Evolutionary conservation across 2,113 vertebrate species (phyloP).

Genomic region (Irena cyanogastra): DNA sequence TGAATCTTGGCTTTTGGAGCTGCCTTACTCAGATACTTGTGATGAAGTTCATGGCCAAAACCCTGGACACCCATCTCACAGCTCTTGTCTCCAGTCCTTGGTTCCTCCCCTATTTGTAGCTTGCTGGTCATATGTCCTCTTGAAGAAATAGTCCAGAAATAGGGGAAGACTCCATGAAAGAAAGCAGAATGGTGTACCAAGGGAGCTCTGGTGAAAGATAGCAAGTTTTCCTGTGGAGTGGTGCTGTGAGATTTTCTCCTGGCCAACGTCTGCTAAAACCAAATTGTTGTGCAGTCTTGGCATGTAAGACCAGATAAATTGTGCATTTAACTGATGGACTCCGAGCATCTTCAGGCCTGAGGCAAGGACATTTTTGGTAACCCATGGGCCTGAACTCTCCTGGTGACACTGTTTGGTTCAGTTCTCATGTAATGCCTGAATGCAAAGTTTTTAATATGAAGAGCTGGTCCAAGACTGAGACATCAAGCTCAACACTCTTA

Average conservation of each 20-base stretch:
- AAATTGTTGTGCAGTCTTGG: neutral
- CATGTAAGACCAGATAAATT: neutral
- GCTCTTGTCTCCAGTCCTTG: neutral
- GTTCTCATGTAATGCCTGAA: fast-evolving
- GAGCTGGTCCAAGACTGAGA: neutral
- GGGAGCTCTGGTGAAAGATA: neutral
- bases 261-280: neutral
- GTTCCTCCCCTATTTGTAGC: neutral
- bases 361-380: neutral
- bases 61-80: neutral
- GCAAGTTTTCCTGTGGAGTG: neutral
- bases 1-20: neutral
- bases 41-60: neutral
- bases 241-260: neutral
- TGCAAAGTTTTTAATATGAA: neutral
- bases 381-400: neutral
- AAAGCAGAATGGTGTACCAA: neutral
- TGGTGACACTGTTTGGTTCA: neutral
- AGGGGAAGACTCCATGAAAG: neutral
- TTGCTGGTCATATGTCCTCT: neutral
- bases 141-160: neutral
- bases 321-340: neutral
- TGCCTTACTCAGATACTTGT: neutral
- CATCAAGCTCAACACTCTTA: neutral
- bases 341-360: neutral